These are phyloP conservation scores for Camelus bactrianus DNA, from an alignment of 2,113 vertebrate species.

Conservation along the genomic window DNA sequence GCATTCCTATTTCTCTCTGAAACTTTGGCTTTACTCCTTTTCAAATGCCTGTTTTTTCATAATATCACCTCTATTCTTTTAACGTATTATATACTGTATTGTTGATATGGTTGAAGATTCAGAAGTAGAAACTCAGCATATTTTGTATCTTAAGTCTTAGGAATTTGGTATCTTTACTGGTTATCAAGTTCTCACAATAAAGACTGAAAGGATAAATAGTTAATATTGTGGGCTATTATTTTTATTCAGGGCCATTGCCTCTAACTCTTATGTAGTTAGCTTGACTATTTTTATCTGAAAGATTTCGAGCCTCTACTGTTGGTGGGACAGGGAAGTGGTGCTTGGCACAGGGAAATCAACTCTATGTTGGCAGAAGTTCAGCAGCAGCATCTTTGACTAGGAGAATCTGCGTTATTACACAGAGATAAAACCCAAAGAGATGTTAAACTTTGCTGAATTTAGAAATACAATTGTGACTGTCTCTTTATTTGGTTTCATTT, in stretches of 20 bases:
- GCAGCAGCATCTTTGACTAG: conserved; percentile 19
- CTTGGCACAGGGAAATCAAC: background rate
- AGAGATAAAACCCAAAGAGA: conserved; percentile 44
- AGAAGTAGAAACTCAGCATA: conserved; percentile 34
- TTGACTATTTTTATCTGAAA: conserved; percentile 63
- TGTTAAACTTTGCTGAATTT: conserved; percentile 30
- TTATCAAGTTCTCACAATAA: conserved; percentile 37
- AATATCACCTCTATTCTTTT: conserved; percentile 24
- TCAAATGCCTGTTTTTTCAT: background rate
- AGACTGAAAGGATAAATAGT: conserved; percentile 40
- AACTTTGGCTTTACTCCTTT: conserved; percentile 42
- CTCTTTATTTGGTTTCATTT: conserved; percentile 51
- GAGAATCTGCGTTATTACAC: conserved; percentile 46
- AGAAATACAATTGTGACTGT: background rate
- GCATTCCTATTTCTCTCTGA: background rate
- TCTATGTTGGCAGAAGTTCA: conserved; percentile 47
- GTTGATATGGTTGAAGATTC: conserved; percentile 12
- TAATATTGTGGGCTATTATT: conserved; percentile 56
- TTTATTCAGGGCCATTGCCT: conserved; percentile 15
- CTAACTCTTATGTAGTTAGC: conserved; percentile 34
- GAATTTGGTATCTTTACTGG: conserved; percentile 55
- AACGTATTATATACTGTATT: background rate
- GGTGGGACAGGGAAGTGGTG: background rate
- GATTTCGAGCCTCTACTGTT: conserved; percentile 1
- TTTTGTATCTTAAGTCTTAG: conserved; percentile 66